A percentile compares a stretch with the other conserved stretches of the same genome.
These are phyloP conservation scores for Crax fasciolata DNA, from an alignment of 2,797 vertebrate species.

Conservation along the genomic window DNA sequence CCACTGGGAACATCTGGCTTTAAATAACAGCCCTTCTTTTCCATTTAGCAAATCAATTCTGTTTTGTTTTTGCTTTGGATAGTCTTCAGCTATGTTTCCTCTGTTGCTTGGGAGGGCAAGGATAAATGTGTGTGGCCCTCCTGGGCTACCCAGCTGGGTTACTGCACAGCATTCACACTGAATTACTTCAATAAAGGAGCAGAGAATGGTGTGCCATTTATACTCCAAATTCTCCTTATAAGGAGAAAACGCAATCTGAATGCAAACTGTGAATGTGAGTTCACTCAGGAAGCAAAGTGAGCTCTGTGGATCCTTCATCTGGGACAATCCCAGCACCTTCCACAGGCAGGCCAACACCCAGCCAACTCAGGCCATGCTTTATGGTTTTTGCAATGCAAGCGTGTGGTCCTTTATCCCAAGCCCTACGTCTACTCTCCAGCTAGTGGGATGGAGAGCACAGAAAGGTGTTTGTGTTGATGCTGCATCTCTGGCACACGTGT, in stretches of 20 bases:
- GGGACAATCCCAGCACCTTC: background rate
- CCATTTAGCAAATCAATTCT: conserved; percentile 12
- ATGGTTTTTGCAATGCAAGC: background rate
- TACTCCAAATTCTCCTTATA: conserved; percentile 39
- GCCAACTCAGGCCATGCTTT: background rate
- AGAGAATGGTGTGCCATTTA: background rate
- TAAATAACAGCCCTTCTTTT: background rate
- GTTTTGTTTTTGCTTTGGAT: background rate
- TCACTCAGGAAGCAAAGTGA: background rate
- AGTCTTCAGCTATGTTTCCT: background rate
- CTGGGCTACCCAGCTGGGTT: background rate
- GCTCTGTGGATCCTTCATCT: background rate
- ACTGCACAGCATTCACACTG: background rate
- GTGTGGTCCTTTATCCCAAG: background rate
- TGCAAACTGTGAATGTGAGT: accelerated
- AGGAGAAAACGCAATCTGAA: conserved; percentile 1
- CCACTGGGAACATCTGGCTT: conserved; percentile 64
- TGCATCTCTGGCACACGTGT: background rate
- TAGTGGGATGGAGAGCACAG: accelerated
- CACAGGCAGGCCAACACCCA: background rate
- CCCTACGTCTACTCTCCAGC: background rate
- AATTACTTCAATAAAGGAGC: background rate
- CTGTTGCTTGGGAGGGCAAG: conserved; percentile 19
- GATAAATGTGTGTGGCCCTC: conserved; percentile 46
- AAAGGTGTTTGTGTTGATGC: background rate